Base-by-base conservation (phyloP, 2,888 invertebrate genomes). In the Volucella inflata region DNA sequence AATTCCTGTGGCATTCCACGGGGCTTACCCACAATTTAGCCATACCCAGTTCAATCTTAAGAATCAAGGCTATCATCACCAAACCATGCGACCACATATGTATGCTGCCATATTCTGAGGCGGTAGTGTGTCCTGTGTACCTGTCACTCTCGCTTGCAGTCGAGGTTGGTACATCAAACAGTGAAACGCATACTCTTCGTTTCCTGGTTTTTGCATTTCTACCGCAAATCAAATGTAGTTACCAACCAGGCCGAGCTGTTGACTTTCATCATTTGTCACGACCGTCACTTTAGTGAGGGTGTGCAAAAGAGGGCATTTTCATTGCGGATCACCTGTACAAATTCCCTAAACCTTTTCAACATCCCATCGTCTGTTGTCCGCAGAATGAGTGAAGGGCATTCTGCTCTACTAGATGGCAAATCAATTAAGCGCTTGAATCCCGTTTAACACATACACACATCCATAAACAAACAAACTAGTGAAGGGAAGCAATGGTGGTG, bases 391-490 rank as follows among this genome's bases (percentile, higher is more conserved):
- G 36, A 48, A 21, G 62, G 57, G 42, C 38, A 51, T 74, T 83
- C 55, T 53, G 74, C 84, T 53, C 42, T 38, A 65, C 16, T 80
- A 65, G 80, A 84, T 30, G 36, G 67, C 59, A 84, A 84, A 84
- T 84, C 75, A 84, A 84, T 84, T 84, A 84, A 76, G 76, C 75
- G 70, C 67, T 67, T 65, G 75, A 64, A 84, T 70, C 75, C 62
- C 42, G 65, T 57, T 53, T 65, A 30, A 6, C 30, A 30, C 30
- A 65, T 79, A 17, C 48, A 38, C 30, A 9, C 40, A 38, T 48
- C 40, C 40, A 59, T 67, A 76, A 44, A 68, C 44, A 60, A 30
- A 16, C 30, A 60, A 17, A 44, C 46, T n/a, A 17, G n/a, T 11
- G 44, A n/a, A 51, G 42, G 12, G 44, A 42, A 30, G 53, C 48